A percentile compares a stretch with the other conserved stretches of the same genome.
Evolutionary conservation across 2,888 invertebrate species (phyloP).

Genomic region (Drosophila buzzatii): DNA sequence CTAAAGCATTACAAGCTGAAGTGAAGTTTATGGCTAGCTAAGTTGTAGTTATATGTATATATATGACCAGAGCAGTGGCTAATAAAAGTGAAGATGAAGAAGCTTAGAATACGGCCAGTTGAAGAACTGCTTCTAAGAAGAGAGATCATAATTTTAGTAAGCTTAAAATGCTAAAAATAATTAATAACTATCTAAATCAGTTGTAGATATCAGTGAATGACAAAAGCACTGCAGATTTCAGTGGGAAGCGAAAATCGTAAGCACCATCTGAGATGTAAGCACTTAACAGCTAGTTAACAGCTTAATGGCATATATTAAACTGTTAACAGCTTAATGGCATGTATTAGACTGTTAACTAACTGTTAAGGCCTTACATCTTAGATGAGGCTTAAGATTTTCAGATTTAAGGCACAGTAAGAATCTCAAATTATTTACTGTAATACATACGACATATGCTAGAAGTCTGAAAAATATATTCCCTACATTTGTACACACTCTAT

Average conservation of each 20-base stretch:
- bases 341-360: too few species aligned
- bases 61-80: neutral
- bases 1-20: neutral
- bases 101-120: too few species aligned
- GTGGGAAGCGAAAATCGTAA: neutral
- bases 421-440: neutral
- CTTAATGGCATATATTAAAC: too few species aligned
- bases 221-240: neutral
- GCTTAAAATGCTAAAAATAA: too few species aligned
- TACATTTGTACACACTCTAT: neutral
- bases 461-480: too few species aligned
- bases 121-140: too few species aligned
- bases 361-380: too few species aligned
- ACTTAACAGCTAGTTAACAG: neutral
- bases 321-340: too few species aligned
- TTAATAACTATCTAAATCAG: too few species aligned
- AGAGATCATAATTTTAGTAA: too few species aligned
- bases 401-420: neutral
- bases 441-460: neutral
- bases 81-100: neutral
- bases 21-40: neutral
- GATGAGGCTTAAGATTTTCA: too few species aligned
- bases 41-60: neutral
- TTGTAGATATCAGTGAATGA: too few species aligned
- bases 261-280: neutral